These are phyloP conservation scores for Lepidocyrtoides sp. DNA, from an alignment of 2,888 invertebrate genomes.

Conservation along the genomic window DNA sequence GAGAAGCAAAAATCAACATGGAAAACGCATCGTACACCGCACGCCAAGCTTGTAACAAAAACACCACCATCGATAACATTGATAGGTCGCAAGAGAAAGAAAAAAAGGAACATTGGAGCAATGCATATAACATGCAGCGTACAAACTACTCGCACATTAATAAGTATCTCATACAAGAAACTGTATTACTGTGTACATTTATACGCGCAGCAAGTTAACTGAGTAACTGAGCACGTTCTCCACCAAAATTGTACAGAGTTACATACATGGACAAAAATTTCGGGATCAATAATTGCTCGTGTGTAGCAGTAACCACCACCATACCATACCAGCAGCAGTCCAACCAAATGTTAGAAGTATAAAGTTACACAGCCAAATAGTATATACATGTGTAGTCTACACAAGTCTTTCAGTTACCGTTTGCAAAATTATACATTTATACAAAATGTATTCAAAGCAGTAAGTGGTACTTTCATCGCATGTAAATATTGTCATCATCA, in stretches of 20 bases:
- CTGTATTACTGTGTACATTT: background rate
- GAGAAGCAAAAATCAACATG: background rate
- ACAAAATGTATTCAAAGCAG: background rate
- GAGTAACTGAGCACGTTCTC: too few species aligned
- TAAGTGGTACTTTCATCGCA: background rate
- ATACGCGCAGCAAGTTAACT: constrained; percentile 22
- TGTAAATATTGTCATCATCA: constrained; percentile 15
- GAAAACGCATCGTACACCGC: background rate
- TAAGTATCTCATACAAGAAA: too few species aligned
- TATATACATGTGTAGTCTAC: too few species aligned
- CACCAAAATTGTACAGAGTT: too few species aligned
- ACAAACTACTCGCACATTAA: too few species aligned
- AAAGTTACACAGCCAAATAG: background rate
- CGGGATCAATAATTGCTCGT: constrained; percentile 73
- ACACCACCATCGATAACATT: constrained; percentile 51
- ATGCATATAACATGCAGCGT: background rate
- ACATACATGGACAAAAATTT: constrained; percentile 1
- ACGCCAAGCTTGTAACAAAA: constrained; percentile 24
- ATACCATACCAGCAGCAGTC: background rate
- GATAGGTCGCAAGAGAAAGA: constrained; percentile 51
- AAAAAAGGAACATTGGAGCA: constrained; percentile 3
- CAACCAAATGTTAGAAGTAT: too few species aligned
- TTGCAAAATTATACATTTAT: background rate
- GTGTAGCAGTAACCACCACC: constrained; percentile 25
- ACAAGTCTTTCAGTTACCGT: too few species aligned